phyloP scores from a whole-genome alignment of 1,140 invertebrate species.

The Coenobita brevimanus region DNA sequence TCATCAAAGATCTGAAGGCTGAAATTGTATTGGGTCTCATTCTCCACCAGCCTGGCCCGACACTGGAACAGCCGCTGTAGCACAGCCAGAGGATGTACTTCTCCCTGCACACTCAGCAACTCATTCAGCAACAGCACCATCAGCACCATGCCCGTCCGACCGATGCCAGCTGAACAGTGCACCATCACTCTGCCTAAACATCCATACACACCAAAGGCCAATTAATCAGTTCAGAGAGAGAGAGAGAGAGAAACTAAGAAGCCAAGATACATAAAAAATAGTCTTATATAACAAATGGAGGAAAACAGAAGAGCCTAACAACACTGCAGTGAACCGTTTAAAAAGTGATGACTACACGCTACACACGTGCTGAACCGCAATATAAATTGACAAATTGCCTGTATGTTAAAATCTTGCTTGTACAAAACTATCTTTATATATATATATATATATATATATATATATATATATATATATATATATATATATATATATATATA shows the following conservation, averaged over 20 bases:
- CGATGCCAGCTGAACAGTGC: slow-evolving; percentile 14
- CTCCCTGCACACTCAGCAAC: not conserved
- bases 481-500: no score
- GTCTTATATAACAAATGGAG: no score
- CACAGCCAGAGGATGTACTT: not conserved
- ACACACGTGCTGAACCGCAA: no score
- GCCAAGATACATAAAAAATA: no score
- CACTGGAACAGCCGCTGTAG: not conserved
- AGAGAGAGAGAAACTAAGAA: not conserved
- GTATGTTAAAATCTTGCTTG: no score
- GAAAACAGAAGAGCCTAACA: no score
- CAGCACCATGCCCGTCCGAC: slow-evolving; percentile 18
- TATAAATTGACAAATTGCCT: no score
- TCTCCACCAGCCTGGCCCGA: slow-evolving; percentile 30
- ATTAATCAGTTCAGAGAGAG: not conserved
- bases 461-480: no score
- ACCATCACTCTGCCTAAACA: not conserved
- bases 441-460: no score
- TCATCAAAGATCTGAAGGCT: slow-evolving; percentile 24
- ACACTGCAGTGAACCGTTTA: no score
- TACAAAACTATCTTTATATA: no score
- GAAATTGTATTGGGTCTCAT: slow-evolving; percentile 23
- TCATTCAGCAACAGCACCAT: not conserved
- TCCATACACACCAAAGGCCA: not conserved
- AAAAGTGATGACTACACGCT: no score